Conservation (phyloP, 2,797 vertebrate genomes). For the Harpagifer antarcticus region DNA sequence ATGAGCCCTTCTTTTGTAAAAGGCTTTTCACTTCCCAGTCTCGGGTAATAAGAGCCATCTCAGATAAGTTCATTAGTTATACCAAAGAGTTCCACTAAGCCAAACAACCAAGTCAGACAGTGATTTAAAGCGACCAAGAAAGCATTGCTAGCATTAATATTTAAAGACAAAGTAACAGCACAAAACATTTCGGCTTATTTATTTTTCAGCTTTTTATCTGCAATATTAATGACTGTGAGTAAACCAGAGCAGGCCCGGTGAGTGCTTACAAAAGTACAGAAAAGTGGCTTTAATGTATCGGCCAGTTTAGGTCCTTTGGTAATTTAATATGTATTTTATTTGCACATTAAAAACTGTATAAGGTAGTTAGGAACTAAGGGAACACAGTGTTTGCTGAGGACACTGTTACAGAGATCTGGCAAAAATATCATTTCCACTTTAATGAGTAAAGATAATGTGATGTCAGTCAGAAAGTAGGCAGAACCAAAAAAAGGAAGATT, state of each 20-base stretch:
- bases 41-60: constrained; percentile 57
- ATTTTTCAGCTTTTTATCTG: constrained; percentile 53
- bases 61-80: constrained; percentile 68
- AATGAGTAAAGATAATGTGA: constrained; percentile 36
- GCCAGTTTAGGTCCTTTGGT: background rate
- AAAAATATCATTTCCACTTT: constrained; percentile 30
- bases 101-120: constrained; percentile 40
- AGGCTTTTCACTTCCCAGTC: constrained; percentile 13
- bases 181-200: constrained; percentile 78
- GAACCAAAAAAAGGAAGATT: constrained; percentile 72
- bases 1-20: constrained; percentile 2
- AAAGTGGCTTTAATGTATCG: constrained; percentile 19
- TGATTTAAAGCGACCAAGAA: constrained; percentile 48
- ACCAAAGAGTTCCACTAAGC: constrained; percentile 47
- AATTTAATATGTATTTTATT: constrained; percentile 18
- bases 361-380: background rate
- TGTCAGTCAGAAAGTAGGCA: constrained; percentile 59
- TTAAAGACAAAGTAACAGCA: constrained; percentile 71
- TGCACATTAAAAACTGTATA: constrained; percentile 31
- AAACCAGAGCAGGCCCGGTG: constrained; percentile 48
- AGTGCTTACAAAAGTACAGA: constrained; percentile 15
- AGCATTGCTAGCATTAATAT: constrained; percentile 68
- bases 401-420: constrained; percentile 23
- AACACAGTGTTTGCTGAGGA: constrained; percentile 13
- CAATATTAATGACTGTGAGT: constrained; percentile 74